Base-by-base conservation (phyloP, 1,140 invertebrate species). In the Leptinotarsa lineolata region DNA sequence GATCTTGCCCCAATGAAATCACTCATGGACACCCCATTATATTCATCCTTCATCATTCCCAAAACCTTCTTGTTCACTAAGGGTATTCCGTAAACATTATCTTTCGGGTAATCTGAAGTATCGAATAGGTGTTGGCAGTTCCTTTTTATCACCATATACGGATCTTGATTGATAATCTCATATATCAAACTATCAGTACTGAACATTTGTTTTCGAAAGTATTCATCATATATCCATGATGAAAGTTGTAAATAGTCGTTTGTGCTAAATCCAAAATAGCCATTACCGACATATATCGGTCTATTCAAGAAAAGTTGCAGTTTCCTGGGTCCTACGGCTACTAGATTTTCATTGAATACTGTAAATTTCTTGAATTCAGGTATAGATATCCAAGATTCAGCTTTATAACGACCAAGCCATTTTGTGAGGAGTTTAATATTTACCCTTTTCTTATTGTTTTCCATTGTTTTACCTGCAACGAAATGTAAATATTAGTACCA, bases 21-120 rank as follows among this genome's bases (percentile, higher is more conserved):
- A 12, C 59, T 74, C 64, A 87, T 81, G 58, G 83, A 77, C 68
- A 15, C 46, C 11, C 84, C 84, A 74, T 80, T 81, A 24, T 78
- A 79, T 80, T 88, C 87, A 82, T 87, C 86, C 80, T 87, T 88
- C 76, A 88, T n/a, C n/a, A n/a, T n/a, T n/a, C n/a, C n/a, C n/a
- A n/a, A n/a, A n/a, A n/a, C n/a, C n/a, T n/a, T n/a, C n/a, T n/a
- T n/a, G n/a, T n/a, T n/a, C n/a, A n/a, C n/a, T n/a, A n/a, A n/a
- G n/a, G n/a, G n/a, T n/a, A n/a, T n/a, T n/a, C n/a, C n/a, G n/a
- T n/a, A n/a, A n/a, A n/a, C n/a, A n/a, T 82, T 82, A 71, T 79
- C 72, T 63, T 18, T n/a, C n/a, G 72, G 59, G 77, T 84, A 80
- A 63, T 83, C 81, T 16, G 74, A 76, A 16, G 79, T 83, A 73